Base-by-base conservation (phyloP, 2,888 invertebrate species). In the Caenorhabditis sp. region DNA sequence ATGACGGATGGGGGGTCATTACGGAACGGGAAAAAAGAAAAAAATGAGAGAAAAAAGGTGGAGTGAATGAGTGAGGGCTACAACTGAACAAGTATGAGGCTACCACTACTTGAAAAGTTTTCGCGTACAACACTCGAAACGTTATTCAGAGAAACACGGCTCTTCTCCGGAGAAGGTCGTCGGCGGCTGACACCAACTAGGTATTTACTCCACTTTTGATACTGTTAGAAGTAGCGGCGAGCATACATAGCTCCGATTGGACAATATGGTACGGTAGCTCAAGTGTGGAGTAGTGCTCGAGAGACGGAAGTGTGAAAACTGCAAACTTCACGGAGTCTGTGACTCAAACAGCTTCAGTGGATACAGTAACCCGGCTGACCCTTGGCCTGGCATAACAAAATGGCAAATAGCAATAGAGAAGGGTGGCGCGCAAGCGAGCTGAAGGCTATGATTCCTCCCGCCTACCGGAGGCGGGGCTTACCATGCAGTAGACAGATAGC, bases 201-300 rank as follows among this genome's bases (percentile, higher is more conserved):
- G 52, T 71, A 71, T 71, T 71, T 71, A 62, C 62, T 22, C 22
- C 41, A 45, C 56, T 45, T 45, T 55, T 46, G 65, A 71, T 62
- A 61, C 62, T 30, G 39, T 61, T 39, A 53, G 50, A 72, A 72
- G 50, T 72, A 63, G 56, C 39, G 39, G 46, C 56, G 66, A 66
- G 74, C 74, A 74, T 66, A 74, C 74, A 74, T 66, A 74, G 66
- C 56, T 56, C 48, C 48, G 32, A 63, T 63, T 63, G 62, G 37
- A 72, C 63, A 63, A 63, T 63, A 52, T n/a, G 20, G 22, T 74
- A 74, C 74, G 27, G 74, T 74, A 74, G 65, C 73, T 74, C 65
- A 61, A 74, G 73, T 59, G 46, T 65, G 58, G 55, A 26, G 63
- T 39, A 46, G 72, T 72, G 63, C 62, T 71, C 71, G 9, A 71